Percentiles rank a stretch among this genome's conserved stretches.
Conservation (phyloP, 2,797 vertebrate genomes). For the Caiman crocodilus region DNA sequence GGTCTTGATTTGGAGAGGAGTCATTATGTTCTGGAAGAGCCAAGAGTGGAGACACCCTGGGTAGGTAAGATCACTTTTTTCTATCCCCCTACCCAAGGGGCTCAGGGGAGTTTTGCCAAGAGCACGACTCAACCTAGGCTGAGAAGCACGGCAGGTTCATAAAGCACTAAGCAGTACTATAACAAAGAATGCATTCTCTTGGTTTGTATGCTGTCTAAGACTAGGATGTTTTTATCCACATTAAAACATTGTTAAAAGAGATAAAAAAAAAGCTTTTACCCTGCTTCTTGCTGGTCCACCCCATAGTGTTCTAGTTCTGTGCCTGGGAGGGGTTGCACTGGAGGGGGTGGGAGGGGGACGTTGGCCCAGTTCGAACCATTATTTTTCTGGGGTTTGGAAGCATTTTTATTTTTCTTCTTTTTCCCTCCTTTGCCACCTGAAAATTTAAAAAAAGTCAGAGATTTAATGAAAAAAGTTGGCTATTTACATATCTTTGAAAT, state of each 20-base stretch:
- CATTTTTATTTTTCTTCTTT: conserved; percentile 97
- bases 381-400: conserved; percentile 91
- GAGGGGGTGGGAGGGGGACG: conserved; percentile 95
- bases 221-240: not conserved
- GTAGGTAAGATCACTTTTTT: too few relatives aligned
- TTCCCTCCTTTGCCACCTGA: conserved; percentile 98
- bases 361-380: conserved; percentile 97
- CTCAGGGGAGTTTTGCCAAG: too few relatives aligned
- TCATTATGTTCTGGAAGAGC: too few relatives aligned
- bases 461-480: conserved; percentile 9
- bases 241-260: not conserved
- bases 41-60: too few relatives aligned
- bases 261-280: conserved; percentile 76
- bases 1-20: too few relatives aligned
- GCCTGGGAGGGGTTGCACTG: conserved; percentile 95
- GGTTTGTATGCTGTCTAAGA: conserved; percentile 58
- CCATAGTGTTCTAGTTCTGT: conserved; percentile 96
- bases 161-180: conserved; percentile 66
- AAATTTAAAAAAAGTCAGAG: conserved; percentile 68
- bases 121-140: too few relatives aligned
- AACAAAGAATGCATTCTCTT: conserved; percentile 62
- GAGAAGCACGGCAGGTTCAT: not conserved
- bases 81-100: too few relatives aligned
- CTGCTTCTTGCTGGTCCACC: conserved; percentile 92
- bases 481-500: conserved; percentile 54